Evolutionary conservation across 1,140 invertebrate genomes (phyloP).

Genomic region (Agrypnia vestita): DNA sequence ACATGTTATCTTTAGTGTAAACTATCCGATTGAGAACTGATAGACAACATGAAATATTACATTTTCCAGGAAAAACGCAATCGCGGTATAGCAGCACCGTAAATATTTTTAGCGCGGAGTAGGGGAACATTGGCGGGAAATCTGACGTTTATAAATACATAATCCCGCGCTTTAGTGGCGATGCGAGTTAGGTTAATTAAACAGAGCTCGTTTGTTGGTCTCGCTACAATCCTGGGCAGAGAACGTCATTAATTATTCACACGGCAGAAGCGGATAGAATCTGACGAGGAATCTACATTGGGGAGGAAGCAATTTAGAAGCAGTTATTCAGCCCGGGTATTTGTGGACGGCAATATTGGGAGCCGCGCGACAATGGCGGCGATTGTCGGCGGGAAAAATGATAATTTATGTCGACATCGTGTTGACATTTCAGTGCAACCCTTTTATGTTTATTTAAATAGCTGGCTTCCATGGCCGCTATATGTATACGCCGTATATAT

Average conservation of each 20-base stretch:
- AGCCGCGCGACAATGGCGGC: slow-evolving; percentile 35
- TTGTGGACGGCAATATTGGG: slow-evolving; percentile 20
- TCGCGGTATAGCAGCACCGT: slow-evolving; percentile 9
- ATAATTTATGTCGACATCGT: slow-evolving; percentile 47
- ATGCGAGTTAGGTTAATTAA: slow-evolving; percentile 58
- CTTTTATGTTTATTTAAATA: slow-evolving; percentile 10
- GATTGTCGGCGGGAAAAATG: slow-evolving; percentile 49
- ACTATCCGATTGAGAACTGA: too few relatives aligned
- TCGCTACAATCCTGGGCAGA: slow-evolving; percentile 35
- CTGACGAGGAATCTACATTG: slow-evolving; percentile 42
- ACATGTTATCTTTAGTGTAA: too few relatives aligned
- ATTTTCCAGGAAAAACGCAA: background rate
- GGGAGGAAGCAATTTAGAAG: slow-evolving; percentile 55
- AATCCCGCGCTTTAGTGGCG: slow-evolving; percentile 34
- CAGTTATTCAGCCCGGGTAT: slow-evolving; percentile 40
- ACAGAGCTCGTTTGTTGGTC: slow-evolving; percentile 59
- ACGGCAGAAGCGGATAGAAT: slow-evolving; percentile 46
- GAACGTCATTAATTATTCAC: slow-evolving; percentile 59
- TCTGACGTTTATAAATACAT: slow-evolving; percentile 49
- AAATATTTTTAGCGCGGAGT: slow-evolving; percentile 3
- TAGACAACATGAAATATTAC: background rate
- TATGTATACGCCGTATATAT: background rate
- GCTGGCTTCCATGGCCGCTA: background rate
- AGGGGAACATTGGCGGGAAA: slow-evolving; percentile 36
- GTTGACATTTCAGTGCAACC: slow-evolving; percentile 35